Conservation (phyloP, 2,888 invertebrate species). For the Apamea crenata region DNA sequence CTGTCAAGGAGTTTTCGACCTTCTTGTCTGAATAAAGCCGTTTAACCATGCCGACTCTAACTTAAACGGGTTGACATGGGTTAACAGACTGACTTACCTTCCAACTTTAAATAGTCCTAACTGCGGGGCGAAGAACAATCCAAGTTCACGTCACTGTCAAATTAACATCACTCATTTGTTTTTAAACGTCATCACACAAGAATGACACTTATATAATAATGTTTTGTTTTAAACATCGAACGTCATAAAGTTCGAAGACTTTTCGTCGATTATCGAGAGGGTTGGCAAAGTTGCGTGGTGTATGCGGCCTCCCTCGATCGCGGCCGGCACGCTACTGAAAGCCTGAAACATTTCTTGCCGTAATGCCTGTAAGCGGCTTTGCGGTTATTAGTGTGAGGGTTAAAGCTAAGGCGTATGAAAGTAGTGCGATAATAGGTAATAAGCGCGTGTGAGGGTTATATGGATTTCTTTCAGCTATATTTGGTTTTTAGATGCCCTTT, state of each 20-base stretch:
- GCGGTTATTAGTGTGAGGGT: constrained; percentile 78
- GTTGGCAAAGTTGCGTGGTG: not conserved
- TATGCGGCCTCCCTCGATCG: constrained; percentile 32
- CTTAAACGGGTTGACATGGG: constrained; percentile 52
- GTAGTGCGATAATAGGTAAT: constrained; percentile 58
- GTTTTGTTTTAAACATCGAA: constrained; percentile 14
- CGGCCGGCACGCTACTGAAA: constrained; percentile 55
- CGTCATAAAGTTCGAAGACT: constrained; percentile 61
- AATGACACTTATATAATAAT: too few species aligned
- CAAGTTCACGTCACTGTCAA: constrained; percentile 42
- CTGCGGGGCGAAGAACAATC: constrained; percentile 52
- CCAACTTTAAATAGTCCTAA: constrained; percentile 66
- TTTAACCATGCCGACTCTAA: constrained; percentile 43
- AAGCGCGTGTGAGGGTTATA: constrained; percentile 4
- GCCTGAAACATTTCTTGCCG: constrained; percentile 71
- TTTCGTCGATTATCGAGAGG: constrained; percentile 29
- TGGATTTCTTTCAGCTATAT: not conserved
- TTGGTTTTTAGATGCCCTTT: not conserved
- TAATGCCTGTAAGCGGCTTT: constrained; percentile 78
- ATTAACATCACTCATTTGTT: constrained; percentile 52
- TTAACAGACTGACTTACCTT: constrained; percentile 66
- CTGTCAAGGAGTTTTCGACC: constrained; percentile 44
- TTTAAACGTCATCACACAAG: constrained; percentile 16
- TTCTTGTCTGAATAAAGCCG: constrained; percentile 36
- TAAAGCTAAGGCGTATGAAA: constrained; percentile 66